phyloP scores from a whole-genome alignment of 1,140 invertebrate species.

The Gryon sp. region DNA sequence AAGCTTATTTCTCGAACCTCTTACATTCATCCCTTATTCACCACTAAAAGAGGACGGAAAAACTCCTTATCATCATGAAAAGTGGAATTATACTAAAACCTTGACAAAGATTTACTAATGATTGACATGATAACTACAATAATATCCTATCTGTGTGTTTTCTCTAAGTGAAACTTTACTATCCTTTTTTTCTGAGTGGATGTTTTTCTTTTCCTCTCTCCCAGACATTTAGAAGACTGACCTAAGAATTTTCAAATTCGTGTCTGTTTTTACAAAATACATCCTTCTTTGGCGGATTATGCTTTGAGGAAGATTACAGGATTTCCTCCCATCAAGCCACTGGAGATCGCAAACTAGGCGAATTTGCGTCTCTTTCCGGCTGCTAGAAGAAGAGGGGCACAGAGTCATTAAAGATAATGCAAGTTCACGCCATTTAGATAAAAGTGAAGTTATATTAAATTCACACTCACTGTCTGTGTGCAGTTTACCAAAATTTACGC shows the following conservation, averaged over 20 bases:
- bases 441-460: constrained; percentile 72
- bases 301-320: constrained; percentile 64
- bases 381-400: constrained; percentile 62
- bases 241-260: constrained; percentile 51
- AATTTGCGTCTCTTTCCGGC: constrained; percentile 65
- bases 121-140: not conserved
- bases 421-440: constrained; percentile 71
- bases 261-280: constrained; percentile 58
- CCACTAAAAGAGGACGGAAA: not conserved
- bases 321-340: constrained; percentile 62
- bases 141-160: not conserved
- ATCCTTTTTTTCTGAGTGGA: not conserved
- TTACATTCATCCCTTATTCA: constrained; percentile 35
- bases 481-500: constrained; percentile 53
- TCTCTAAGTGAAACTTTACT: not conserved
- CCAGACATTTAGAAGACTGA: constrained; percentile 13
- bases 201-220: constrained; percentile 23
- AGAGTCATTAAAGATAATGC: constrained; percentile 65
- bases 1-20: constrained; percentile 9
- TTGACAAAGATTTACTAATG: not conserved
- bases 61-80: not conserved
- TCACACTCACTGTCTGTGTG: constrained; percentile 64
- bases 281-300: constrained; percentile 71
- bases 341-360: constrained; percentile 65
- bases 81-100: not conserved